Evolutionary conservation across 1,140 invertebrate species (phyloP).

Genomic region (Bradynema listronoti): DNA sequence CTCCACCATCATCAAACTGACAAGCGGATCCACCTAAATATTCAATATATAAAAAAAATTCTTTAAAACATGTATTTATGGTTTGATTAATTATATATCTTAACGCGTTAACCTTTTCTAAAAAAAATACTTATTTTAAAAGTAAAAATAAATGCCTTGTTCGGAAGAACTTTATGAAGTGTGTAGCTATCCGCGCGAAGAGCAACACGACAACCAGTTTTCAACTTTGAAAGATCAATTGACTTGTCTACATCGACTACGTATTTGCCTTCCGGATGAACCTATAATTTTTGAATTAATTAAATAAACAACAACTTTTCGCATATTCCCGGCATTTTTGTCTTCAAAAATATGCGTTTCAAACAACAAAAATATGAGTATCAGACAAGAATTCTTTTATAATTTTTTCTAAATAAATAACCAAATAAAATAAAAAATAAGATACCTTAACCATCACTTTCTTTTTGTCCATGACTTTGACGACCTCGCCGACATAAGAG

Average conservation of each 20-base stretch:
- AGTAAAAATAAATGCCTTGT: constrained; percentile 67
- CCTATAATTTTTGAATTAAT: too few species aligned
- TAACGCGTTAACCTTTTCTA: not conserved
- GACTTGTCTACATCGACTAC: constrained; percentile 99
- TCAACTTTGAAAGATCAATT: constrained; percentile 96
- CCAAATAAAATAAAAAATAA: not conserved
- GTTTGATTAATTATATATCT: constrained; percentile 20
- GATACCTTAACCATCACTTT: constrained; percentile 89
- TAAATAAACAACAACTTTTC: too few species aligned
- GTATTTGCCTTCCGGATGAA: constrained; percentile 99
- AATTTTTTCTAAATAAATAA: too few species aligned
- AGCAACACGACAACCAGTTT: constrained; percentile 92
- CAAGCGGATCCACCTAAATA: constrained; percentile 83
- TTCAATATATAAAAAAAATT: not conserved
- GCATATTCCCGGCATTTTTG: too few species aligned
- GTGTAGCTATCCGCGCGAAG: constrained; percentile 97
- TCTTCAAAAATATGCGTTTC: too few species aligned
- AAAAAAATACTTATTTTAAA: too few species aligned
- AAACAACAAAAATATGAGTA: too few species aligned
- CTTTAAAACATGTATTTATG: constrained; percentile 13
- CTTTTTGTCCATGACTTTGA: constrained; percentile 99
- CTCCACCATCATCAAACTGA: constrained; percentile 99
- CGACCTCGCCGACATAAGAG: constrained; percentile 97
- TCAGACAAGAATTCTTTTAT: too few species aligned
- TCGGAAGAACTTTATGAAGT: constrained; percentile 95